Evolutionary conservation across 2,888 invertebrate species (phyloP).

Genomic region (Troglohyphantes excavatus): DNA sequence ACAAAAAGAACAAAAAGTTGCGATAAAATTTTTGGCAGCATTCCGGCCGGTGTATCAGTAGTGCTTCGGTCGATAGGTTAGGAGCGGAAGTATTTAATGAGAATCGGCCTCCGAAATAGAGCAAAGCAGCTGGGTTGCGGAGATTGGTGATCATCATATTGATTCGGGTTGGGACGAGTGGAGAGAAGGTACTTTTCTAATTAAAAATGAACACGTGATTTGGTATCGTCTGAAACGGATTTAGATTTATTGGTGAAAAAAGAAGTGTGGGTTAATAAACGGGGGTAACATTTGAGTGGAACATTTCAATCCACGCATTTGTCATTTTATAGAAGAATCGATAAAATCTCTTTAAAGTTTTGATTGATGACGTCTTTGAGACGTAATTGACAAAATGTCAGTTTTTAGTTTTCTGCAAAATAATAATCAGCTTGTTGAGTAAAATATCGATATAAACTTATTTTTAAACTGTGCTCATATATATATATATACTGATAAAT

Average conservation of each 20-base stretch:
- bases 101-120: constrained; percentile 35
- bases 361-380: too few relatives aligned
- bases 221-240: too few relatives aligned
- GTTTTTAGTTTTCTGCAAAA: too few relatives aligned
- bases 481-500: constrained; percentile 33
- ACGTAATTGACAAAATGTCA: too few relatives aligned
- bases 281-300: too few relatives aligned
- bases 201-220: too few relatives aligned
- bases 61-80: constrained; percentile 71
- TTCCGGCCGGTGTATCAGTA: constrained; percentile 71
- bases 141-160: constrained; percentile 7
- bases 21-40: constrained; percentile 40
- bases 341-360: too few relatives aligned
- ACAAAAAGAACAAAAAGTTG: constrained; percentile 8
- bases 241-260: background rate
- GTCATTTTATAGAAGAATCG: too few relatives aligned
- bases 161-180: background rate
- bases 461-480: background rate
- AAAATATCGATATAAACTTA: too few relatives aligned
- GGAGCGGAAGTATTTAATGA: constrained; percentile 63
- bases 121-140: constrained; percentile 28
- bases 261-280: background rate
- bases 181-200: background rate
- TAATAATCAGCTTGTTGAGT: too few relatives aligned
- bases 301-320: too few relatives aligned